Conservation (phyloP, 1,140 invertebrate species). For the Daktulosphaira vitifoliae region DNA sequence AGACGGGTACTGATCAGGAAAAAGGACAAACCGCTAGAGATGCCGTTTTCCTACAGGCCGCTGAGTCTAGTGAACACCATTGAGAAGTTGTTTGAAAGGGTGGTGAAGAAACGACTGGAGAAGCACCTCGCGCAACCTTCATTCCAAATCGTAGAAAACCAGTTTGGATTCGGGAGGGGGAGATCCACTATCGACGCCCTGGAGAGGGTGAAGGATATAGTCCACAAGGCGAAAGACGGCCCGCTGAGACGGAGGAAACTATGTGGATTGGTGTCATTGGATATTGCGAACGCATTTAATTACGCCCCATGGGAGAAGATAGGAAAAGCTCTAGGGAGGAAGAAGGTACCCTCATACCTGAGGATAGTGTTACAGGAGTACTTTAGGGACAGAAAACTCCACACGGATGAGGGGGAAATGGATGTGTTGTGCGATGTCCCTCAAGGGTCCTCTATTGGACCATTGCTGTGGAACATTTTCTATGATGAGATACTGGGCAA, state of each 20-base stretch:
- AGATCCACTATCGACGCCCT: constrained; percentile 4
- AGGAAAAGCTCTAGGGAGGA: not conserved
- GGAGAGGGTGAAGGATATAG: not conserved
- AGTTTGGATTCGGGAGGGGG: constrained; percentile 7
- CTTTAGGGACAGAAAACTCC: not conserved
- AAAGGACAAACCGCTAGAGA: not conserved
- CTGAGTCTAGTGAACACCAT: constrained; percentile 1
- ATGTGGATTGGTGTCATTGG: not conserved
- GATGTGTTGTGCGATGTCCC: not conserved
- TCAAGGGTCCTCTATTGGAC: not conserved
- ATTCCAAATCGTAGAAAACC: not conserved
- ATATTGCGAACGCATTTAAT: not conserved
- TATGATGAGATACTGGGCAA: not conserved
- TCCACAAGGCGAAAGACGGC: not conserved
- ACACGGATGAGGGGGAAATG: not conserved
- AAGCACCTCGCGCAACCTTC: not conserved
- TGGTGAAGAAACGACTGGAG: not conserved
- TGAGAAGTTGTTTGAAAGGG: not conserved
- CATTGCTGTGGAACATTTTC: constrained; percentile 15
- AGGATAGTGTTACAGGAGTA: not conserved
- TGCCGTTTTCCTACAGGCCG: not conserved
- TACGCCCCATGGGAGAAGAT: not conserved
- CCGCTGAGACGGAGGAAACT: not conserved
- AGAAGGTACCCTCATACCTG: not conserved
- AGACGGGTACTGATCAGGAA: constrained; percentile 3